Evolutionary conservation across 2,888 invertebrate genomes (phyloP).

Genomic region (Taphrorychus bicolor): DNA sequence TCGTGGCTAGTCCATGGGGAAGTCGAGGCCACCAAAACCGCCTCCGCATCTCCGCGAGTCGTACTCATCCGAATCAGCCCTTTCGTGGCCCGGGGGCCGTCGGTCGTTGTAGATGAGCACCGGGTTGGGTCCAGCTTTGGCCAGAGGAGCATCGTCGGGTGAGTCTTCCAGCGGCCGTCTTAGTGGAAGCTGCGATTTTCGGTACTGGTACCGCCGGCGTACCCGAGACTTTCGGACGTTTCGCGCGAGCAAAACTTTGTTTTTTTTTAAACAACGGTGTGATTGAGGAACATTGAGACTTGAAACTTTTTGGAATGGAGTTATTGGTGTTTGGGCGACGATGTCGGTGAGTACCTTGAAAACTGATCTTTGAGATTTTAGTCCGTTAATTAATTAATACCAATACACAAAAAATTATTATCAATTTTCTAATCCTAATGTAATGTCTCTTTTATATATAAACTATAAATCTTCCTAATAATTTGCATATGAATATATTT

Average conservation of each 20-base stretch:
- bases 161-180: constrained; percentile 36
- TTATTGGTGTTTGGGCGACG: constrained; percentile 26
- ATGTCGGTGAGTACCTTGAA: constrained; percentile 23
- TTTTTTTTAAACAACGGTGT: not conserved
- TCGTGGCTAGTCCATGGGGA: not conserved
- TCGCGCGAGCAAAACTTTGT: not conserved
- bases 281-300: not conserved
- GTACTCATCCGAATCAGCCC: constrained; percentile 20
- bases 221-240: not conserved
- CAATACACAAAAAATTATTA: not conserved
- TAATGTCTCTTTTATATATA: no score
- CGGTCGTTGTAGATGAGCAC: constrained; percentile 11
- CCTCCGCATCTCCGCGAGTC: constrained; percentile 17
- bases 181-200: constrained; percentile 27
- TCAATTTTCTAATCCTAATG: no score
- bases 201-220: constrained; percentile 1
- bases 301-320: constrained; percentile 23
- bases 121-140: constrained; percentile 21
- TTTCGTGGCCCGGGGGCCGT: constrained; percentile 10
- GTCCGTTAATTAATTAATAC: not conserved
- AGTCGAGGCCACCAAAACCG: constrained; percentile 12
- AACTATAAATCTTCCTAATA: no score
- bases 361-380: not conserved
- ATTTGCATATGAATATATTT: no score
- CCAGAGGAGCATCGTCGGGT: constrained; percentile 16